Evolutionary conservation across 2,888 invertebrate genomes (phyloP), one percentile per base, ranked within the genome.

Genomic region (Lasioglossum vierecki): DNA sequence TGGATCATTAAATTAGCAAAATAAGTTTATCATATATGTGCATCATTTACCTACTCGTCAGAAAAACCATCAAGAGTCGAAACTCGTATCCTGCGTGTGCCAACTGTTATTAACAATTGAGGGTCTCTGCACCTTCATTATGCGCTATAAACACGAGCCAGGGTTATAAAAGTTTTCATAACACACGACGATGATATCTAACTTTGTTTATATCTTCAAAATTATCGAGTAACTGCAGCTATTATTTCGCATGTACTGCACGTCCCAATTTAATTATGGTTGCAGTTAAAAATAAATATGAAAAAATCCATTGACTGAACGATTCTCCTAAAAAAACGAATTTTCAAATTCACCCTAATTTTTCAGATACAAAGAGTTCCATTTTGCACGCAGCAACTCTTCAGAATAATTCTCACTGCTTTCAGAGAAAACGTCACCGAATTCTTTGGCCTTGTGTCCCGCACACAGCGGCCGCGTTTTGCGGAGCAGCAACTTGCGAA

Each of bases 201-300:
- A 60, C 60, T 60, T 60, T 60, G 60, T 60, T 60, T 60, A 60
- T 26, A 60, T 60, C 60, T 60, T 26, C 13, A 26, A 60, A 60
- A 60, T 60, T 60, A 60, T 60, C 60, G 60, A 60, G 60, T 60
- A 60, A 26, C 26, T 13, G 60, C 60, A 1, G 4, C 13, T 13
- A 13, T 60, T 60, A 60, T 60, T 60, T 60, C 60, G 26, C 60
- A 3, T n/a, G n/a, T 4, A 11, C 8, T 41, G 2, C 41, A 44
- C 44, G 44, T 44, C 44, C 44, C 4, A 44, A 46, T 46, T 46
- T 46, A 4, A 15, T 46, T 4, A 4, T 41, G 9, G 2, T 41
- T 46, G 4, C 15, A 15, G 0, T 46, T 15, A 46, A 46, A 4
- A 46, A 46, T 46, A 15, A 46, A 15, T 13, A 15, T 13, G 46